Evolutionary conservation across 35 echinoderm and acorn worm species (phyloP).

Genomic region (Nesometra sesokonis): DNA sequence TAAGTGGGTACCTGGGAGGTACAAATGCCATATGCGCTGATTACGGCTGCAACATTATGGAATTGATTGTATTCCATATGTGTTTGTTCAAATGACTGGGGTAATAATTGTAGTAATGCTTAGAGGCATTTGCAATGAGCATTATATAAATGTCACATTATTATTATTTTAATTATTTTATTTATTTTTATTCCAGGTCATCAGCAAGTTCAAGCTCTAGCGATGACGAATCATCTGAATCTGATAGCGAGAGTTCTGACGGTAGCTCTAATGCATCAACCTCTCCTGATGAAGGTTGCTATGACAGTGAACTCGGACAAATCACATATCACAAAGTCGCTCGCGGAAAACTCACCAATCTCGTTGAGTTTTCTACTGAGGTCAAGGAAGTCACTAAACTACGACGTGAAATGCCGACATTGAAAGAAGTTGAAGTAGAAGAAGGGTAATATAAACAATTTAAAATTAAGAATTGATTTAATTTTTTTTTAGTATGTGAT

Average conservation of each 20-base stretch:
- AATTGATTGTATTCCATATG: too few species aligned
- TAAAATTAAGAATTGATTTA: too few species aligned
- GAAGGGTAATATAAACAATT: too few species aligned
- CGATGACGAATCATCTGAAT: conserved; percentile 19
- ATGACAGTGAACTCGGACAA: conserved; percentile 28
- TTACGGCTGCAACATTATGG: too few species aligned
- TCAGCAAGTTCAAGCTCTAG: conserved; percentile 25
- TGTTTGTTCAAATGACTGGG: too few species aligned
- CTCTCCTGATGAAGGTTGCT: conserved; percentile 32
- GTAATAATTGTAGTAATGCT: too few species aligned
- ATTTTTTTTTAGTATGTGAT: too few species aligned
- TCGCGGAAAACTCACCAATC: background rate
- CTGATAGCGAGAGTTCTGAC: conserved; percentile 24
- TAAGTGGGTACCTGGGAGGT: too few species aligned
- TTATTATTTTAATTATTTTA: too few species aligned
- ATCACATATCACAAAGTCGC: conserved; percentile 6
- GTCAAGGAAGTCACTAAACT: background rate
- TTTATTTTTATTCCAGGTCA: background rate
- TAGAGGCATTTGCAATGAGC: too few species aligned
- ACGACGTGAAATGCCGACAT: conserved; percentile 1
- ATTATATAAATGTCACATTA: too few species aligned
- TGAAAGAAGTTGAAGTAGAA: conserved; percentile 17
- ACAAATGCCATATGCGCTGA: too few species aligned
- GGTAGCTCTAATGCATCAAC: conserved; percentile 8
- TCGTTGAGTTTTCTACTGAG: background rate